Percentiles rank a stretch among this genome's conserved stretches.
These are phyloP conservation scores for Copidosoma floridanum DNA, from an alignment of 1,140 invertebrate species.

Conservation along the genomic window DNA sequence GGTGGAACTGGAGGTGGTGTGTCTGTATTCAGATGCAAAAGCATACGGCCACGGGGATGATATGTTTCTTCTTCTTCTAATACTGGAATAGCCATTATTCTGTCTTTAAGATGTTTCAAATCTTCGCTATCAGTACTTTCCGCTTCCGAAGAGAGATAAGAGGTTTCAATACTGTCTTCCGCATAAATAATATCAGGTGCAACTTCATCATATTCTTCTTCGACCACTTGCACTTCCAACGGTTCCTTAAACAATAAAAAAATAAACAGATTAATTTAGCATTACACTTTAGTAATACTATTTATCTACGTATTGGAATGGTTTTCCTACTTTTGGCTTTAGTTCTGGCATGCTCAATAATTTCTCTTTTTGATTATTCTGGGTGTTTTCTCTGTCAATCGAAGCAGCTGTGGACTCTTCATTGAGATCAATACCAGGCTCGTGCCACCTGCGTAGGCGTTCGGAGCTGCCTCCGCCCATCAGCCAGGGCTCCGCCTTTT, in stretches of 20 bases:
- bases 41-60: slow-evolving; percentile 59
- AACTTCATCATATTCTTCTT: slow-evolving; percentile 44
- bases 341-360: neutral
- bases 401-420: slow-evolving; percentile 38
- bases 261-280: too few species aligned
- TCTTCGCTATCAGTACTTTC: slow-evolving; percentile 53
- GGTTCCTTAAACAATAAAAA: too few species aligned
- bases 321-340: slow-evolving; percentile 10
- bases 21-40: slow-evolving; percentile 33
- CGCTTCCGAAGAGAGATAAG: slow-evolving; percentile 53
- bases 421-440: slow-evolving; percentile 39
- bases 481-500: slow-evolving; percentile 4
- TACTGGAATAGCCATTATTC: slow-evolving; percentile 52
- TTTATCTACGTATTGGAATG: too few species aligned
- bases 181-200: slow-evolving; percentile 14
- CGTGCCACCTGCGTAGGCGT: slow-evolving; percentile 44
- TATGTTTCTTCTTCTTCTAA: slow-evolving; percentile 68
- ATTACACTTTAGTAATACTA: too few species aligned
- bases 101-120: slow-evolving; percentile 58
- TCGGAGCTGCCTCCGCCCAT: slow-evolving; percentile 24
- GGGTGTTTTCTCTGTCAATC: slow-evolving; percentile 18
- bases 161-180: slow-evolving; percentile 39
- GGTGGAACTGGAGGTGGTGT: slow-evolving; percentile 10
- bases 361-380: slow-evolving; percentile 32
- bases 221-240: slow-evolving; percentile 28